These are phyloP conservation scores for Eupeodes luniger DNA, from an alignment of 2,888 invertebrate genomes.

Conservation along the genomic window DNA sequence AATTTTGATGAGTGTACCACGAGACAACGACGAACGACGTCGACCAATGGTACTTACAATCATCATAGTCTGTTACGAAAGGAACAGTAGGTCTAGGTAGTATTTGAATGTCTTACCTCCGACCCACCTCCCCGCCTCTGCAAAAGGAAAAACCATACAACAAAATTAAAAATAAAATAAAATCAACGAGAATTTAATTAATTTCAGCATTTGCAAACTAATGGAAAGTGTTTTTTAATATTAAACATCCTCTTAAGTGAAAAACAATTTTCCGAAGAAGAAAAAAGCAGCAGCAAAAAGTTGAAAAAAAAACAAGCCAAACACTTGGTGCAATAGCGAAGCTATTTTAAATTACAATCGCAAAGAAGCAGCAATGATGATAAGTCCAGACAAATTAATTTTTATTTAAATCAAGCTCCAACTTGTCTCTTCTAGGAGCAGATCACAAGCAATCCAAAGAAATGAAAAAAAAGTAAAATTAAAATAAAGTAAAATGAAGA, in stretches of 20 bases:
- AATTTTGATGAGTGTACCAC: conserved; percentile 24
- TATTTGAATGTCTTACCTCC: too few relatives aligned
- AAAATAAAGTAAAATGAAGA: conserved; percentile 7
- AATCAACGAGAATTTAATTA: conserved; percentile 52
- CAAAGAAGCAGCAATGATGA: conserved; percentile 51
- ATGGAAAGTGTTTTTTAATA: conserved; percentile 24
- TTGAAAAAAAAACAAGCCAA: not conserved
- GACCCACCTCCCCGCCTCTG: too few relatives aligned
- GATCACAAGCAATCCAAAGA: not conserved
- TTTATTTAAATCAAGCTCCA: conserved; percentile 70
- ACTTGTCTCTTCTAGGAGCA: not conserved
- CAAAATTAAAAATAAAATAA: not conserved
- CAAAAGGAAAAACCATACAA: not conserved
- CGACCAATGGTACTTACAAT: conserved; percentile 33
- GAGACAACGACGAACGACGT: not conserved
- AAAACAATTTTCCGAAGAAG: conserved; percentile 13
- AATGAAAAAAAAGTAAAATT: not conserved
- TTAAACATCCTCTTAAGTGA: conserved; percentile 29
- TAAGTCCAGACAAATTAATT: conserved; percentile 67
- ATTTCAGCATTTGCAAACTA: conserved; percentile 51
- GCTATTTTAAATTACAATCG: conserved; percentile 33
- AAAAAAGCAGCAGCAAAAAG: conserved; percentile 5
- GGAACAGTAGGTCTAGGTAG: not conserved
- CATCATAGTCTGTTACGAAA: conserved; percentile 10
- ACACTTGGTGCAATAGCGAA: conserved; percentile 36